These are phyloP conservation scores for Pachyramphus minor DNA, from an alignment of 2,113 vertebrate genomes.

Conservation along the genomic window DNA sequence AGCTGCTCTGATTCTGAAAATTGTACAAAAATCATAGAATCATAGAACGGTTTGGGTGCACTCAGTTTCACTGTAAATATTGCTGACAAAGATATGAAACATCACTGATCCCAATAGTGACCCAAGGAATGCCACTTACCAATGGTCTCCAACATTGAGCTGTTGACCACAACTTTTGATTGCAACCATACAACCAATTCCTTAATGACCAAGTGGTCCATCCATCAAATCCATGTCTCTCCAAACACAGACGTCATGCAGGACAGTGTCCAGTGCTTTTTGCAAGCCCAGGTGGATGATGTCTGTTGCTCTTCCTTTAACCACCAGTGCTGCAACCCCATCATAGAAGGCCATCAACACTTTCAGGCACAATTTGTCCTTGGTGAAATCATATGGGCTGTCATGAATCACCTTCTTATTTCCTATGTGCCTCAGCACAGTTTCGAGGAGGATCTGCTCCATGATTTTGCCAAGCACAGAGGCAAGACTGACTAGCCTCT, in stretches of 20 bases:
- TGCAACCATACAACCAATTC: background rate
- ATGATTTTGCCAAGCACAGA: background rate
- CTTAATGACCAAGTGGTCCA: background rate
- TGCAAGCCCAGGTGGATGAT: background rate
- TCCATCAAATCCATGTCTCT: background rate
- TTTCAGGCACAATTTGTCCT: background rate
- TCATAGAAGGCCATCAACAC: background rate
- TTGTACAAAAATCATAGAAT: background rate
- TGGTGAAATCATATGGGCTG: background rate
- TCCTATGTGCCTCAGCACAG: background rate
- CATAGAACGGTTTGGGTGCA: background rate
- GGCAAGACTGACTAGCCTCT: background rate
- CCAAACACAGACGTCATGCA: rapidly evolving
- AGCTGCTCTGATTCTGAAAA: background rate
- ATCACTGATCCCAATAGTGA: background rate
- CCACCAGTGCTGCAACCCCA: background rate
- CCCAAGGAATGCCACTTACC: background rate
- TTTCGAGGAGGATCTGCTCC: background rate
- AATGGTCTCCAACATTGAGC: background rate
- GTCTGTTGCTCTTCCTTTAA: background rate
- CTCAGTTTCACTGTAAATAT: background rate
- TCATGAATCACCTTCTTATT: background rate
- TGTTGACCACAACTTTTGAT: background rate
- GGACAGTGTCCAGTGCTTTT: background rate
- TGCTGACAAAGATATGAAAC: background rate